Conservation (phyloP, 2,888 invertebrate species). For the Calephelis perditalis region DNA sequence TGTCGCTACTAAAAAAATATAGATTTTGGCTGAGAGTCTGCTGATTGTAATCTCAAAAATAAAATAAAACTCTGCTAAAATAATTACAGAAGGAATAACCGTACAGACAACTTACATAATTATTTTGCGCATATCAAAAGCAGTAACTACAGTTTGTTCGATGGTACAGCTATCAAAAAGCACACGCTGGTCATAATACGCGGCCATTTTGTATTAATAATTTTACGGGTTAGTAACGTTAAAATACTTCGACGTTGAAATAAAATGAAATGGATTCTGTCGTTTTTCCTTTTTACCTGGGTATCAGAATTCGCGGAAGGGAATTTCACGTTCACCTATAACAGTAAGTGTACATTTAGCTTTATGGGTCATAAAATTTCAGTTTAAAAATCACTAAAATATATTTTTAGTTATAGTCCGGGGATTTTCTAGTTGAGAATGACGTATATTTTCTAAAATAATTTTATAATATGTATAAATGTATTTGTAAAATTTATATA, state of each 20-base stretch:
- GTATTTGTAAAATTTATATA: no score
- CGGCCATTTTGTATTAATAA: conserved; percentile 30
- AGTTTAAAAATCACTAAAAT: not conserved
- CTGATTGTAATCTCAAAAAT: no score
- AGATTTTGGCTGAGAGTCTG: not conserved
- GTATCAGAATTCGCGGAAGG: conserved; percentile 20
- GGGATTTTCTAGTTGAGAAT: not conserved
- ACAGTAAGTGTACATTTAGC: conserved; percentile 35
- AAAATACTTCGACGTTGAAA: conserved; percentile 24
- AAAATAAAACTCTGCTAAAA: no score
- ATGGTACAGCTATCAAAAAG: conserved; percentile 22
- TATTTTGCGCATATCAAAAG: not conserved
- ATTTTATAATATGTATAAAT: no score
- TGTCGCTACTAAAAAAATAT: no score
- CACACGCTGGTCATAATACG: conserved; percentile 25
- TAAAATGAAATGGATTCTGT: conserved; percentile 33
- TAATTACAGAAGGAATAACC: no score
- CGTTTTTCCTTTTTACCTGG: conserved; percentile 25
- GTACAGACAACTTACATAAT: no score
- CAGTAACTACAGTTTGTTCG: not conserved
- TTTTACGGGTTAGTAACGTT: conserved; percentile 26
- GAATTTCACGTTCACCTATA: conserved; percentile 41
- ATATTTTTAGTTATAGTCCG: not conserved
- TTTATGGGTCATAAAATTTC: conserved; percentile 11
- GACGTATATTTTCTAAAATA: no score